These are phyloP conservation scores for Acanthurus tractus DNA, from an alignment of 2,797 vertebrate species.

Conservation along the genomic window DNA sequence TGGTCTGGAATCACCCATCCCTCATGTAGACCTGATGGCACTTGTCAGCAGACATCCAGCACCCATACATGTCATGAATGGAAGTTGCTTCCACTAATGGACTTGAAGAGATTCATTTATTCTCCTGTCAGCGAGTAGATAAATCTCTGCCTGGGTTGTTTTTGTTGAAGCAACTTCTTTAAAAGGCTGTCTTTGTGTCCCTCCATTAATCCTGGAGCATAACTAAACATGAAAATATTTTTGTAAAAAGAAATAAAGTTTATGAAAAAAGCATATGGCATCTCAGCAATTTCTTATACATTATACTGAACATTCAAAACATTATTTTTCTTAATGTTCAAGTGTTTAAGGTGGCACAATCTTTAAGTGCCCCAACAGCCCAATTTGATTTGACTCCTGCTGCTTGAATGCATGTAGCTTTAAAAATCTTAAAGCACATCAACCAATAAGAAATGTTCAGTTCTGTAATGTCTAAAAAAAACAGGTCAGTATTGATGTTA, in stretches of 20 bases:
- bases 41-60: background rate
- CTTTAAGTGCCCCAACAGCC: too few relatives aligned
- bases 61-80: background rate
- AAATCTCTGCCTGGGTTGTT: constrained; percentile 22
- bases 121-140: constrained; percentile 23
- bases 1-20: background rate
- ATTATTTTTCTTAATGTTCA: too few relatives aligned
- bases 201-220: constrained; percentile 34
- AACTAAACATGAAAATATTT: constrained; percentile 51
- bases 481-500: too few relatives aligned
- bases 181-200: background rate
- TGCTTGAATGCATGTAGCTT: too few relatives aligned
- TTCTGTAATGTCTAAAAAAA: background rate
- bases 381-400: background rate
- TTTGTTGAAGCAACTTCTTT: constrained; percentile 22
- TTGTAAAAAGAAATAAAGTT: constrained; percentile 68
- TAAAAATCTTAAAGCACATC: too few relatives aligned
- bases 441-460: background rate
- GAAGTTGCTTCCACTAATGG: constrained; percentile 26
- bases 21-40: background rate
- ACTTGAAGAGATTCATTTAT: constrained; percentile 25
- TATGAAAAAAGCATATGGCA: constrained; percentile 73
- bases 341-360: too few relatives aligned
- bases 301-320: background rate
- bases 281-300: constrained; percentile 37